These are phyloP conservation scores for Pomatorhinus ruficollis DNA, from an alignment of 2,113 vertebrate genomes.

Conservation along the genomic window DNA sequence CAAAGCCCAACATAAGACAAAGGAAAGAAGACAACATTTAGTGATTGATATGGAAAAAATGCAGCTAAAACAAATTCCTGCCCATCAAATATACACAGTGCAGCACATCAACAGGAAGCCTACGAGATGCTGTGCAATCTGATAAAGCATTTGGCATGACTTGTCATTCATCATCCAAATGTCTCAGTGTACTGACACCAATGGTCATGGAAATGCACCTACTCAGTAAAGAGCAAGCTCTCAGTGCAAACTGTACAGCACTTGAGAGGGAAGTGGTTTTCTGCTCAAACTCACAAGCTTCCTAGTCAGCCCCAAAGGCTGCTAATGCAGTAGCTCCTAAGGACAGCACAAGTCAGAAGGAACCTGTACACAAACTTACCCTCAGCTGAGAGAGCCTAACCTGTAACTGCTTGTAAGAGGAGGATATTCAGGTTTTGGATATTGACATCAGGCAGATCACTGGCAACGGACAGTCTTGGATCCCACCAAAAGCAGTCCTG, in stretches of 20 bases:
- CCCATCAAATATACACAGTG: not conserved
- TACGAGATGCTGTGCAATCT: not conserved
- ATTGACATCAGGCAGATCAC: not conserved
- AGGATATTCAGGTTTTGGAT: not conserved
- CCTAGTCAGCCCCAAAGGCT: not conserved
- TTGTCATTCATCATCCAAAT: not conserved
- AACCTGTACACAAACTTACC: not conserved
- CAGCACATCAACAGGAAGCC: not conserved
- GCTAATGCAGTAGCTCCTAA: not conserved
- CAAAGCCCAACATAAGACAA: not conserved
- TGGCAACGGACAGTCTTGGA: not conserved
- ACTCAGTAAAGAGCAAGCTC: not conserved
- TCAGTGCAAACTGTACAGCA: not conserved
- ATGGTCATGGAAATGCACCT: not conserved
- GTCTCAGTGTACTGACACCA: not conserved
- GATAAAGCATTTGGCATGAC: not conserved
- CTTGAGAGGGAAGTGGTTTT: not conserved
- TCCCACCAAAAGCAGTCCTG: not conserved
- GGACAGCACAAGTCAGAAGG: fast-evolving
- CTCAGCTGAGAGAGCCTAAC: not conserved
- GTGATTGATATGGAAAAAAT: not conserved
- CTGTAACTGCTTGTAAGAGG: not conserved
- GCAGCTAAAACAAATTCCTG: not conserved
- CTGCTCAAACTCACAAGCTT: not conserved
- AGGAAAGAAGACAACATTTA: not conserved